Evolutionary conservation across 2,113 vertebrate genomes (phyloP).

Genomic region (Pan troglodytes): DNA sequence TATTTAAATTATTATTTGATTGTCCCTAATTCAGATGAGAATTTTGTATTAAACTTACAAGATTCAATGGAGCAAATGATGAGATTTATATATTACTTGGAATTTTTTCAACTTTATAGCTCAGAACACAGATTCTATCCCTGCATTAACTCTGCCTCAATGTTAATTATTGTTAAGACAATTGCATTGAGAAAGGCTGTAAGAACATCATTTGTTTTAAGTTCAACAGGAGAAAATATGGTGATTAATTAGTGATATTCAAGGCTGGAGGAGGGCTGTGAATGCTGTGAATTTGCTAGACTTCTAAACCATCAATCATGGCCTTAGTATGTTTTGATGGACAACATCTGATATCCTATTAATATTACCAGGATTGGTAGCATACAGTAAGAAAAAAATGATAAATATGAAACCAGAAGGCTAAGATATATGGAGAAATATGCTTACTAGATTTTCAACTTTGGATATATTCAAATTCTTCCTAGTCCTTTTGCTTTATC

Average conservation of each 20-base stretch:
- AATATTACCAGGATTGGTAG: background rate
- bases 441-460: background rate
- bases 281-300: background rate
- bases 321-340: background rate
- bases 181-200: background rate
- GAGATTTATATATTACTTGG: background rate
- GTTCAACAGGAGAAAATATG: background rate
- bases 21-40: background rate
- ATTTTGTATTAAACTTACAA: background rate
- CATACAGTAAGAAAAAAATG: background rate
- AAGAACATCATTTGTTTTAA: background rate
- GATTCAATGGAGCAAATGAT: background rate
- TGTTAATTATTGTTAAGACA: background rate
- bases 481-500: background rate
- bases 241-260: background rate
- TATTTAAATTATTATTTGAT: background rate
- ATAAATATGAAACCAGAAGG: background rate
- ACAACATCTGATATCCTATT: background rate
- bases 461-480: background rate
- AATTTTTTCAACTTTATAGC: background rate
- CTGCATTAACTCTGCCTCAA: background rate
- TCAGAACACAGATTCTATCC: background rate
- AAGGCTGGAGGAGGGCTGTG: background rate
- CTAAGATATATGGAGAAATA: background rate
- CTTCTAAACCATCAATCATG: background rate